A percentile compares a stretch with the other conserved stretches of the same genome.
Evolutionary conservation across 2,888 invertebrate genomes (phyloP).

Genomic region (Cremastinae sp.): DNA sequence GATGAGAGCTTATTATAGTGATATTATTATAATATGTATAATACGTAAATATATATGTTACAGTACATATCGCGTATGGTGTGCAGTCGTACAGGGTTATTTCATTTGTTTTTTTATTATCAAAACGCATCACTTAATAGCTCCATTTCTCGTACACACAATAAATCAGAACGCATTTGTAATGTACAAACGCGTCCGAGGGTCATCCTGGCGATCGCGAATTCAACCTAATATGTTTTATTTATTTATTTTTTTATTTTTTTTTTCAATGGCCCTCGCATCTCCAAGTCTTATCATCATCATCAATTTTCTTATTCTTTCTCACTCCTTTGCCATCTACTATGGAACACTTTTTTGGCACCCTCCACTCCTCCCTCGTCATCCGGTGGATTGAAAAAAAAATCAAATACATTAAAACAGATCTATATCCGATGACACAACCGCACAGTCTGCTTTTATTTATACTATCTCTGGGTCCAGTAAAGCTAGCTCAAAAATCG

Average conservation of each 20-base stretch:
- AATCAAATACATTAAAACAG: too few relatives aligned
- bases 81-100: slow-evolving; percentile 34
- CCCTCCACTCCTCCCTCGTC: slow-evolving; percentile 59
- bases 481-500: too few relatives aligned
- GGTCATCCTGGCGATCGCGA: slow-evolving; percentile 43
- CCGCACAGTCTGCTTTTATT: too few relatives aligned
- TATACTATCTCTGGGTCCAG: too few relatives aligned
- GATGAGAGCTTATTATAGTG: slow-evolving; percentile 27
- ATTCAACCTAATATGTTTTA: slow-evolving; percentile 32
- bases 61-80: slow-evolving; percentile 39
- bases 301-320: slow-evolving; percentile 9
- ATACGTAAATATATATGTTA: slow-evolving; percentile 23
- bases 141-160: slow-evolving; percentile 26
- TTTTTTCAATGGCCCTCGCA: not conserved
- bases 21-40: slow-evolving; percentile 23
- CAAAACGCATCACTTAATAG: too few relatives aligned
- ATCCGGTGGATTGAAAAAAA: slow-evolving; percentile 13
- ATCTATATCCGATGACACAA: not conserved
- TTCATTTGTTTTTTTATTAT: not conserved
- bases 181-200: slow-evolving; percentile 48
- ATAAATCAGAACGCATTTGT: slow-evolving; percentile 23
- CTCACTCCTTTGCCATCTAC: slow-evolving; percentile 47
- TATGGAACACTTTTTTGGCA: slow-evolving; percentile 67
- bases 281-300: too few relatives aligned
- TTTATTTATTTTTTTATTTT: slow-evolving; percentile 23